Evolutionary conservation across 1,140 invertebrate genomes (phyloP), one percentile per base, ranked within the genome.

Genomic region (Zaprionus africanus): DNA sequence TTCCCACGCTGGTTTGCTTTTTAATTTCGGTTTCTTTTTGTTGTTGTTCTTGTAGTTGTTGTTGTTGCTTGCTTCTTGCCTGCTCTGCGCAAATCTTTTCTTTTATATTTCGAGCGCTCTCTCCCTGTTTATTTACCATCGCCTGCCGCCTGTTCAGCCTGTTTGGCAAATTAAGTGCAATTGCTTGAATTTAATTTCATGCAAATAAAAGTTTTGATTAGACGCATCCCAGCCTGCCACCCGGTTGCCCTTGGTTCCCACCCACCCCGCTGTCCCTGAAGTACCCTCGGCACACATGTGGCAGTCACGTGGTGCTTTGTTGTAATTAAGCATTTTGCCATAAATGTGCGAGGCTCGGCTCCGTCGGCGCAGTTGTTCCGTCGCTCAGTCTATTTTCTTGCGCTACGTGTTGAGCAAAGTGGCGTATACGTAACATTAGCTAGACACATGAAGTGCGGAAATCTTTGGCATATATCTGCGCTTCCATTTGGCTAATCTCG

Each of bases 181-280:
- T 90, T 90, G 85, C 85, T 90, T 90, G 85, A 90, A 90, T 90
- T 90, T 90, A 90, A 90, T 90, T 90, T 90, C 85, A 90, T 90
- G 86, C 85, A 90, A 90, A 90, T 90, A 90, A 90, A 90, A 90
- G 85, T 90, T 90, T 90, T 90, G 85, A 90, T 90, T 90, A 90
- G 85, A 90, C 82, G 76, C 61, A 71, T 58, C 36, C 56, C 69
- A 51, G n/a, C 31, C 34, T 12, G 11, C 63, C 63, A 26, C 6
- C 12, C 43, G 34, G 36, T 43, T 58, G 51, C 46, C 53, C 73
- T 43, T 41, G 38, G n/a, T 17, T 34, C 26, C 58, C 31, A 28
- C 51, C 53, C 31, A 22, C 15, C 49, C 22, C 34, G 12, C 38
- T 19, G 31, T 24, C 22, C 15, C 58, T 9, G n/a, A 22, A 22